Evolutionary conservation across 2,113 vertebrate species (phyloP).

Genomic region (Muntiacus reevesi): DNA sequence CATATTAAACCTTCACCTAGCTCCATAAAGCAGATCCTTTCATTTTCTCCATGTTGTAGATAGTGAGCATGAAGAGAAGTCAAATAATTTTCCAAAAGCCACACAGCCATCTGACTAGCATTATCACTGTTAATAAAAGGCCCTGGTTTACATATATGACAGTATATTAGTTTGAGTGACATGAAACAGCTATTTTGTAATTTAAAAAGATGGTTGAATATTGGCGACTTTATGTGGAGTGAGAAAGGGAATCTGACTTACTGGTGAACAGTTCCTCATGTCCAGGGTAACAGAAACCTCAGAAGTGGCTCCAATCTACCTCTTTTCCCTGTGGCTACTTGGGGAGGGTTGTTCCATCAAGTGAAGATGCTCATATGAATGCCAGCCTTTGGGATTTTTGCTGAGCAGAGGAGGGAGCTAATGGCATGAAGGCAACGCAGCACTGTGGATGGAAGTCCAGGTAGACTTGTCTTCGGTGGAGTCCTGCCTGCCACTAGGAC

Average conservation of each 20-base stretch:
- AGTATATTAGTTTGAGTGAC: background rate
- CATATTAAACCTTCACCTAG: background rate
- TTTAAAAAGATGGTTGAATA: background rate
- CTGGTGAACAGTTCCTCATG: background rate
- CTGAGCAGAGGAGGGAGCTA: background rate
- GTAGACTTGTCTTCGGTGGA: background rate
- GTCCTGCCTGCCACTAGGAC: background rate
- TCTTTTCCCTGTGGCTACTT: background rate
- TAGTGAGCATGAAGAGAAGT: background rate
- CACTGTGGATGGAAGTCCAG: background rate
- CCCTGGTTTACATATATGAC: background rate
- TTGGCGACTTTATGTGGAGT: background rate
- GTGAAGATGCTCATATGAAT: background rate
- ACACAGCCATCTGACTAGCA: background rate
- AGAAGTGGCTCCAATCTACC: background rate
- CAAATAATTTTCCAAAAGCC: background rate
- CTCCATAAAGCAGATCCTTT: background rate
- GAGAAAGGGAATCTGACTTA: background rate
- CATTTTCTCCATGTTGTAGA: background rate
- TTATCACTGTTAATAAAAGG: background rate
- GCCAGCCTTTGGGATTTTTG: background rate
- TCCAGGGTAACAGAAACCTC: background rate
- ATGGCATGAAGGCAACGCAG: background rate
- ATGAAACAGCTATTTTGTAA: background rate
- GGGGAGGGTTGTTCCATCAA: background rate